Evolutionary conservation across 2,888 invertebrate genomes (phyloP), one percentile per base, ranked within the genome.

Genomic region (Polylopha cassiicola): DNA sequence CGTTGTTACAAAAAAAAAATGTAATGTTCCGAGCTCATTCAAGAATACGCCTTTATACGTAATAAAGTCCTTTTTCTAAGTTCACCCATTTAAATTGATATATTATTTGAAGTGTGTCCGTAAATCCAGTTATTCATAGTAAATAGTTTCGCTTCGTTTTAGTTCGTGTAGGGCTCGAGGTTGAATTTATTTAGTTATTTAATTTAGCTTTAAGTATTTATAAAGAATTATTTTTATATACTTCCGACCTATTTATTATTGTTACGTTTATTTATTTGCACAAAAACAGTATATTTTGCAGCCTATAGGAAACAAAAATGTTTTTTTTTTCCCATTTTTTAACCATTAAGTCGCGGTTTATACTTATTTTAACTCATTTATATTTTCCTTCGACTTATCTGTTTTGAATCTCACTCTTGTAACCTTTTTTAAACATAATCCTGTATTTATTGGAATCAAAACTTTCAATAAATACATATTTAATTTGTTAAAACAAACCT

Each of bases 171-270:
- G 48, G 53, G 55, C 55, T 55, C 58, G 53, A 48, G 53, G 54
- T 58, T 61, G 57, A 56, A 51, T 53, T 51, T 51, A 53, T 61
- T 58, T 55, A 46, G 43, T 53, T 47, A 53, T 69, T 70, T 68
- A 73, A 61, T 72, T 75, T 76, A 75, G 58, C 55, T 44, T 54
- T 82, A 82, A 76, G 78, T 82, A 81, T 81, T 81, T 78, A 80
- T 74, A 77, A 71, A 73, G 73, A 73, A 70, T 73, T 79, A 73
- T 77, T 79, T 76, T 75, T 76, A 71, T 74, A 70, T 74, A 63
- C 73, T 75, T 75, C 72, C 68, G 66, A 73, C 57, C 70, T 80
- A 78, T 79, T 80, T 80, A 75, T 73, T 73, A 67, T 70, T 73
- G 70, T 65, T 61, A 64, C 53, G 54, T 61, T 65, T 66, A 67